phyloP scores from a whole-genome alignment of 2,797 vertebrate species.

The Eidolon dupreanum region DNA sequence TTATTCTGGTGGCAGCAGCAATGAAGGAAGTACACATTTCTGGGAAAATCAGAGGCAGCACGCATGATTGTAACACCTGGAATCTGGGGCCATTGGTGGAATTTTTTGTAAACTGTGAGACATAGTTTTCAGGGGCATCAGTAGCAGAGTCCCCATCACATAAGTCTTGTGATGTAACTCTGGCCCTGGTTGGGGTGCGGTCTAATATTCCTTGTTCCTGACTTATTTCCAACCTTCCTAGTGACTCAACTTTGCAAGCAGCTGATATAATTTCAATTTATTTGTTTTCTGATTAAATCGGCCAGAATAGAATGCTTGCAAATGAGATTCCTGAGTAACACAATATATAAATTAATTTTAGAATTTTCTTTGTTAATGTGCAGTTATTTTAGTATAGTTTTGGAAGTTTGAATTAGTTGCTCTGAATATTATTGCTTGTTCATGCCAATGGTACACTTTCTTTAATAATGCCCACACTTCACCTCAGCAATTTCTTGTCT shows the following conservation, averaged over 20 bases:
- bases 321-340: slow-evolving; percentile 51
- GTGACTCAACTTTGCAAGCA: slow-evolving; percentile 28
- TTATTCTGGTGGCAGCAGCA: background rate
- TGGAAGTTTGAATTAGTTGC: background rate
- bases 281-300: slow-evolving; percentile 66
- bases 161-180: background rate
- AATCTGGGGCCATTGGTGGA: background rate
- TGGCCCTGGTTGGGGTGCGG: background rate
- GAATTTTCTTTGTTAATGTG: slow-evolving; percentile 57
- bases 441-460: background rate
- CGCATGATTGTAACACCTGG: background rate
- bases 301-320: slow-evolving; percentile 13
- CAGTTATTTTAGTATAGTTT: slow-evolving; percentile 45
- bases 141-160: accelerated
- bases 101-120: background rate
- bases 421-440: slow-evolving; percentile 1
- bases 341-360: slow-evolving; percentile 67
- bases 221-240: background rate
- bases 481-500: slow-evolving; percentile 38
- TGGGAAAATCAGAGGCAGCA: background rate
- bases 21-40: background rate
- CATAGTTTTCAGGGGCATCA: background rate
- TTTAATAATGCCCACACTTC: slow-evolving; percentile 49
- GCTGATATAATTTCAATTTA: slow-evolving; percentile 59
- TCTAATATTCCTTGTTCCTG: background rate